phyloP scores from a whole-genome alignment of 2,888 invertebrate species.

The Lottia scabra region DNA sequence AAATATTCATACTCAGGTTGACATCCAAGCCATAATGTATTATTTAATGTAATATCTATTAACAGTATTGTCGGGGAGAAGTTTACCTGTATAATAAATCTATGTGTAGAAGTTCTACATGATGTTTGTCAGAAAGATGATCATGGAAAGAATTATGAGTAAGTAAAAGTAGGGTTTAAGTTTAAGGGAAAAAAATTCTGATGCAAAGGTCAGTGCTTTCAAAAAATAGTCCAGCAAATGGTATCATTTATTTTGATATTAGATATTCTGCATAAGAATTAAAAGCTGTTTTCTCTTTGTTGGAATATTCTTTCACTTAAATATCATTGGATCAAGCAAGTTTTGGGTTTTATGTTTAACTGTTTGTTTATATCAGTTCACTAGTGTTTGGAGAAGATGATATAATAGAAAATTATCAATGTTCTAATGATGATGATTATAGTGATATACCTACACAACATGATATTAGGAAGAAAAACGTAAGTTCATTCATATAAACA shows the following conservation, averaged over 20 bases:
- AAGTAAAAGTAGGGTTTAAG: conserved; percentile 23
- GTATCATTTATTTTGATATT: no score
- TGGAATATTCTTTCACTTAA: no score
- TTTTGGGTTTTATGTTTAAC: no score
- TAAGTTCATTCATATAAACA: not conserved
- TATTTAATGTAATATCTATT: conserved; percentile 6
- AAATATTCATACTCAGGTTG: no score
- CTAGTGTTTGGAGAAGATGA: conserved; percentile 3
- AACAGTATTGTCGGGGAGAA: conserved; percentile 54
- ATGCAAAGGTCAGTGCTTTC: no score
- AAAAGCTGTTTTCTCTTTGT: not conserved
- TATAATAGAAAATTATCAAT: not conserved
- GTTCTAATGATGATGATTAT: conserved; percentile 3
- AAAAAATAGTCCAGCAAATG: no score
- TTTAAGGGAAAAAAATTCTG: no score
- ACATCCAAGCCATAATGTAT: no score
- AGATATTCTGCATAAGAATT: no score
- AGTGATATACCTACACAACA: not conserved
- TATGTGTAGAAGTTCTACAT: conserved; percentile 65
- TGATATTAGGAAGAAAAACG: not conserved
- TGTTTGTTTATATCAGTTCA: not conserved
- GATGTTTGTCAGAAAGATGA: conserved; percentile 62
- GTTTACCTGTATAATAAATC: conserved; percentile 59
- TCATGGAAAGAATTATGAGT: conserved; percentile 35
- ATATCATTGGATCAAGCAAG: no score